phyloP scores from a whole-genome alignment of 1,140 invertebrate species.

The Anadara kagoshimensis region DNA sequence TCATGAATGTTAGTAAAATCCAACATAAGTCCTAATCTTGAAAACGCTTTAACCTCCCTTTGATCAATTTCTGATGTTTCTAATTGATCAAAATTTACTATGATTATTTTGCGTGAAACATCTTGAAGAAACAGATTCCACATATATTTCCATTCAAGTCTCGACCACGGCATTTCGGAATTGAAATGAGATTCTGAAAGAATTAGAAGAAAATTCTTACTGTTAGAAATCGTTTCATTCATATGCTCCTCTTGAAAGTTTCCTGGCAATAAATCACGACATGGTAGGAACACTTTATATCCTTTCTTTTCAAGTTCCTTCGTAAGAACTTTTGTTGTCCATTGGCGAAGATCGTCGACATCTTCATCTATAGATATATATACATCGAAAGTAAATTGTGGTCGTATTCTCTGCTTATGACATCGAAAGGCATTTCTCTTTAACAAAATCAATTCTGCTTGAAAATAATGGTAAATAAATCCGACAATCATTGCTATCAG shows the following conservation, averaged over 20 bases:
- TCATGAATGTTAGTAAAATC: background rate
- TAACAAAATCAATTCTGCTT: constrained; percentile 10
- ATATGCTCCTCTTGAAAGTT: constrained; percentile 8
- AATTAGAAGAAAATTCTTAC: background rate
- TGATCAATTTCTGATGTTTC: too few relatives aligned
- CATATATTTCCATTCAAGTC: too few relatives aligned
- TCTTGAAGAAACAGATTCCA: too few relatives aligned
- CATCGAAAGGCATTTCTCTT: background rate
- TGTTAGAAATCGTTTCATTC: background rate
- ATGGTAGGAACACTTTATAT: constrained; percentile 3
- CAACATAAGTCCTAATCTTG: background rate
- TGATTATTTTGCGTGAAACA: too few relatives aligned
- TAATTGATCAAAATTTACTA: too few relatives aligned
- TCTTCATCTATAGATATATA: constrained; percentile 6
- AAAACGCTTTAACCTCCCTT: too few relatives aligned
- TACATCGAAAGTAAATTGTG: background rate
- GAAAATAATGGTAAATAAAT: constrained; percentile 1
- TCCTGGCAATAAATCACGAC: background rate
- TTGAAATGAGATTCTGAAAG: background rate
- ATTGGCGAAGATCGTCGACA: background rate
- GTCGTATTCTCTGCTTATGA: background rate
- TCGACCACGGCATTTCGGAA: too few relatives aligned
- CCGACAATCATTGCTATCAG: background rate
- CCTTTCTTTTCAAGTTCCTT: background rate
- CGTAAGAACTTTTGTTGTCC: background rate